These are phyloP conservation scores for Caenorhabditis becei DNA, from an alignment of 2,888 invertebrate genomes.

Conservation along the genomic window DNA sequence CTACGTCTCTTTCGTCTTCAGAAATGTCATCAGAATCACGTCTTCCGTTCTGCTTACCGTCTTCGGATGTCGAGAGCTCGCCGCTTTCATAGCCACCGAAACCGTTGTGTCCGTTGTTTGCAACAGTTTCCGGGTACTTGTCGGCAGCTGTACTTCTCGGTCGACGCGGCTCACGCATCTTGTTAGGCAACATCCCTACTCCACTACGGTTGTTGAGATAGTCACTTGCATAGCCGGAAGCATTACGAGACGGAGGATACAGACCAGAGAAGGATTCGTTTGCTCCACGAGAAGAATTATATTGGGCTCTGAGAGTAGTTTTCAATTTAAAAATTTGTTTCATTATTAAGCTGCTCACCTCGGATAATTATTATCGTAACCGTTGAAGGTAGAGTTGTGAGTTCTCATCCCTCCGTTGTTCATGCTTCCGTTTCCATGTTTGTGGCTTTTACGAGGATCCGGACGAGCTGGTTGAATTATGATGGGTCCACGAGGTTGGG, in stretches of 20 bases:
- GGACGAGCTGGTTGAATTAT: conserved; percentile 35
- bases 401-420: conserved; percentile 27
- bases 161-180: conserved; percentile 39
- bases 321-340: neutral
- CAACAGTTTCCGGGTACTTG: conserved; percentile 24
- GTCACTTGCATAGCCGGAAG: conserved; percentile 47
- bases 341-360: conserved; percentile 7
- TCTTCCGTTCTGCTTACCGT: neutral
- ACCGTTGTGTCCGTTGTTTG: conserved; percentile 13
- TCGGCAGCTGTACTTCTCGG: conserved; percentile 52
- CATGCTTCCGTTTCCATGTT: conserved; percentile 7
- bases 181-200: conserved; percentile 41
- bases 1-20: conserved; percentile 45
- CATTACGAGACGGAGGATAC: conserved; percentile 37
- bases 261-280: conserved; percentile 48
- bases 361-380: conserved; percentile 36
- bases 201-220: conserved; percentile 41
- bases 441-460: conserved; percentile 24
- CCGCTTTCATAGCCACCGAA: conserved; percentile 53
- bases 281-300: conserved; percentile 35
- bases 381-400: conserved; percentile 57
- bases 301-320: conserved; percentile 8
- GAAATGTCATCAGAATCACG: conserved; percentile 24
- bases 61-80: conserved; percentile 35
- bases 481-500: conserved; percentile 27